These are phyloP conservation scores for Rhinogobius similis DNA, from an alignment of 2,113 vertebrate species.

Conservation along the genomic window DNA sequence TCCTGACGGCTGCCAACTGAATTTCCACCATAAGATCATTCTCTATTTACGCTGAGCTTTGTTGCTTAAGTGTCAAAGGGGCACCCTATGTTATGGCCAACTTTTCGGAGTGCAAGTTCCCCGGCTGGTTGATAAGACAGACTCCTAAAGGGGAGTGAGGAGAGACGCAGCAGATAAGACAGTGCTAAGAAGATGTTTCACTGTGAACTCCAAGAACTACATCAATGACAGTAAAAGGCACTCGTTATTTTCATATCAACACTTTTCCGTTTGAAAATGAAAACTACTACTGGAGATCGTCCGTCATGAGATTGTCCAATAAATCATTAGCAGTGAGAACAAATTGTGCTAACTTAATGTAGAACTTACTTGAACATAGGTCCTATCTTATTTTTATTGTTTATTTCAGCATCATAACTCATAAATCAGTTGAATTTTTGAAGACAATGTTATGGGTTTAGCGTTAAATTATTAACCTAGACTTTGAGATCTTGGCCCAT, in stretches of 20 bases:
- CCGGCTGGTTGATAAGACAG: constrained; percentile 25
- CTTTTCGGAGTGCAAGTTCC: constrained; percentile 13
- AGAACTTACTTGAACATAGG: neutral
- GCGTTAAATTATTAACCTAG: too few relatives aligned
- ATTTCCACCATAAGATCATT: too few relatives aligned
- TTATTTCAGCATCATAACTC: neutral
- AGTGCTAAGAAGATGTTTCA: constrained; percentile 4
- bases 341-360: neutral
- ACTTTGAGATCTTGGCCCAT: too few relatives aligned
- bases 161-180: constrained; percentile 29
- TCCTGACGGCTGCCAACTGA: too few relatives aligned
- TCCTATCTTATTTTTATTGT: too few relatives aligned
- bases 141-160: constrained; percentile 16
- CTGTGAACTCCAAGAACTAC: neutral
- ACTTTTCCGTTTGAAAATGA: neutral
- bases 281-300: neutral
- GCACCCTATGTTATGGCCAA: neutral
- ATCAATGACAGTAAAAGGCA: constrained; percentile 4
- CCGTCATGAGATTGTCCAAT: neutral
- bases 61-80: too few relatives aligned
- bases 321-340: neutral
- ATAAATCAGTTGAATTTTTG: too few relatives aligned
- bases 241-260: neutral
- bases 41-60: too few relatives aligned
- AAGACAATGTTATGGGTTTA: neutral